phyloP scores from a whole-genome alignment of 2,797 vertebrate genomes.

The Rhinichthys osculus region DNA sequence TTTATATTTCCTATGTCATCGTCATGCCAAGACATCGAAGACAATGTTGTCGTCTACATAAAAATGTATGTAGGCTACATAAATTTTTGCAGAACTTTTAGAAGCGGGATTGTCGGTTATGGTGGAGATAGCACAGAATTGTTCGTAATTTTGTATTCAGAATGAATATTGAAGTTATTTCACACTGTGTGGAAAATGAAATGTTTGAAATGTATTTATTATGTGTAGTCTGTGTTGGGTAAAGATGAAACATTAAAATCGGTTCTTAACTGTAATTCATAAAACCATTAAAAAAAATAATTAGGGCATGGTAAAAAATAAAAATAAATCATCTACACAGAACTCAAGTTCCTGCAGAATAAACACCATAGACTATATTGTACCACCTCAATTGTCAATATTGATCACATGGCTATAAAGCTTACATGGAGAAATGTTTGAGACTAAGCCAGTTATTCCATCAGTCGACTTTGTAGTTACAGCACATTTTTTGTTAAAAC shows the following conservation, averaged over 20 bases:
- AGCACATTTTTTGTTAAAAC: neutral
- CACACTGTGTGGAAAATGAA: neutral
- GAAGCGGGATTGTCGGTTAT: neutral
- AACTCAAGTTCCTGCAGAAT: neutral
- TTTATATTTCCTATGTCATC: neutral
- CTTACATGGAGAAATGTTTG: neutral
- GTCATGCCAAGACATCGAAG: neutral
- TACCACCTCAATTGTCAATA: neutral
- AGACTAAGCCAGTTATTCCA: neutral
- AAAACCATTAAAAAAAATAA: neutral
- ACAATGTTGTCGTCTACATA: too few species aligned
- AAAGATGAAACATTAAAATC: neutral
- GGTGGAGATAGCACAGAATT: neutral
- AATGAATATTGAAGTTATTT: neutral
- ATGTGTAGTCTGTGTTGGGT: neutral
- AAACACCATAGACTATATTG: too few species aligned
- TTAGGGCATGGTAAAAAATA: neutral
- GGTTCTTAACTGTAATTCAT: neutral
- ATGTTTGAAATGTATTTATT: neutral
- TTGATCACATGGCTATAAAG: neutral
- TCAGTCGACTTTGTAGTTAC: neutral
- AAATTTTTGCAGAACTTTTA: neutral
- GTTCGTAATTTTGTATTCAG: neutral
- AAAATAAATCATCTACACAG: neutral
- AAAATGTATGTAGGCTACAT: too few species aligned